Percentiles rank a stretch among this genome's conserved stretches.
phyloP scores from a whole-genome alignment of 2,797 vertebrate species.

The Pitangus sulphuratus region DNA sequence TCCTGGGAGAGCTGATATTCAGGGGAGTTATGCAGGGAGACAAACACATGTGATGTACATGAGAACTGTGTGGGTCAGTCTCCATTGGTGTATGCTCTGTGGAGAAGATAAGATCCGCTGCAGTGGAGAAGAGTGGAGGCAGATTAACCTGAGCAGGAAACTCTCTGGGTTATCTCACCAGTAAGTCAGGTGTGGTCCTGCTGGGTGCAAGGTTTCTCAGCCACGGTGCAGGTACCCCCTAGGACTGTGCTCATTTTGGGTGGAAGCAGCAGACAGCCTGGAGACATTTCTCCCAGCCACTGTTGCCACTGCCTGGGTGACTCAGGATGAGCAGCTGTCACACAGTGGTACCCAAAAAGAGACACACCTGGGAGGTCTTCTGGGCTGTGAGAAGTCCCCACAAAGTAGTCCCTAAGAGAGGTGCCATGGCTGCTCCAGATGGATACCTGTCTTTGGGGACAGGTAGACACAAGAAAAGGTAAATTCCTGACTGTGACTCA shows the following conservation, averaged over 20 bases:
- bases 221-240: accelerated
- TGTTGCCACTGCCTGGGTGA: background rate
- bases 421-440: background rate
- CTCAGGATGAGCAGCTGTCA: accelerated
- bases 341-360: background rate
- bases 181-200: background rate
- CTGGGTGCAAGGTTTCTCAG: background rate
- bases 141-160: background rate
- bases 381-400: background rate
- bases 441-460: background rate
- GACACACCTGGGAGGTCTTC: background rate
- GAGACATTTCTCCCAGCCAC: background rate
- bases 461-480: background rate
- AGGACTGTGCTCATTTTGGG: background rate
- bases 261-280: background rate
- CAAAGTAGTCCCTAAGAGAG: background rate
- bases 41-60: background rate
- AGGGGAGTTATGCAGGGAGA: background rate
- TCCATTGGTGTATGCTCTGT: background rate
- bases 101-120: background rate
- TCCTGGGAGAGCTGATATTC: background rate
- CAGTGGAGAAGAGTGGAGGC: background rate
- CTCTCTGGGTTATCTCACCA: background rate
- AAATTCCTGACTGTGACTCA: background rate
- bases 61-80: background rate